A percentile compares a stretch with the other conserved stretches of the same genome.
Evolutionary conservation across 2,113 vertebrate genomes (phyloP).

Genomic region (Ptychochromis oligacanthus): DNA sequence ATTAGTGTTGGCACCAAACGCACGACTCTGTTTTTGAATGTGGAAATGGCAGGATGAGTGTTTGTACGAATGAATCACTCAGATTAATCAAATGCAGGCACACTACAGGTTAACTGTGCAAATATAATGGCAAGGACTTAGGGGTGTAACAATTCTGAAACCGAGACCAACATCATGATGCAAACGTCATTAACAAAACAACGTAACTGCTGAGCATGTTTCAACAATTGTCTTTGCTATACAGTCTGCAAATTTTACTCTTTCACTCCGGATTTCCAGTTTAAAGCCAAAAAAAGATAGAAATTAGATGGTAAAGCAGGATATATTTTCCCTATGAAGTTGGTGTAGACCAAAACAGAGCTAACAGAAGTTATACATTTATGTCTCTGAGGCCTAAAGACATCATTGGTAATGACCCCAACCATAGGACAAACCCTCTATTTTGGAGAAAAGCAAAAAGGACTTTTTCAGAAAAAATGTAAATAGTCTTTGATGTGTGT

Average conservation of each 20-base stretch:
- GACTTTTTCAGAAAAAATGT: no score
- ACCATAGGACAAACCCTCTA: no score
- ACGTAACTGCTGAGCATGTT: neutral
- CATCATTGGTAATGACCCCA: no score
- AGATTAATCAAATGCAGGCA: conserved; percentile 12
- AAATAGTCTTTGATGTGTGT: no score
- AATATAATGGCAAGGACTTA: neutral
- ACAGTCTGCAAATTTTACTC: neutral
- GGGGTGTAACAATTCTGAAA: neutral
- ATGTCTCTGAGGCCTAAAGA: no score
- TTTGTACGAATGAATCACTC: conserved; percentile 3
- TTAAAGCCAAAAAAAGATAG: no score
- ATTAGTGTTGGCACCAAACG: neutral
- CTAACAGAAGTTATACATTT: no score
- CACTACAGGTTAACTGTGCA: conserved; percentile 11
- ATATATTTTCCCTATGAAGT: no score
- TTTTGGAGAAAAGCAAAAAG: no score
- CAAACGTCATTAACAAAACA: neutral
- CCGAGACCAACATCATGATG: neutral
- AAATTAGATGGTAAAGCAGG: no score
- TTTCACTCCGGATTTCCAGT: no score
- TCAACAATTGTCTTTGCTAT: neutral
- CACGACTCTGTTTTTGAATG: neutral
- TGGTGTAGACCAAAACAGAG: no score
- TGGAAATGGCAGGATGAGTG: neutral